Base-by-base conservation (phyloP, 2,888 invertebrate species). In the Frankliniella fusca region DNA sequence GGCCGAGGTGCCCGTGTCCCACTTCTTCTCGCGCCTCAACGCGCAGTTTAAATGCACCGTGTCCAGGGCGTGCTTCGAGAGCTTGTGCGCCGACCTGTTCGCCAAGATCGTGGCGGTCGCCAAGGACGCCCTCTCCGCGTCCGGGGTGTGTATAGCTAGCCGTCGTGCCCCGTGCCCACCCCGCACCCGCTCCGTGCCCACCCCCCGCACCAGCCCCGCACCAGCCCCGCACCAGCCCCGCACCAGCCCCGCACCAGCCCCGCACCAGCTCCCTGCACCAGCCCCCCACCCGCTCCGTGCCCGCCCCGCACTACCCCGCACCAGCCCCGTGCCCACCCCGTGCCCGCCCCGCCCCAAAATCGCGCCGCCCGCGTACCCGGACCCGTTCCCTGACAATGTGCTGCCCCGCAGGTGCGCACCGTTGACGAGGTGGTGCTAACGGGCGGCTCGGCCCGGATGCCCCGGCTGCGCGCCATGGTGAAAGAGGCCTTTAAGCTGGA, bases 401-500 rank as follows among this genome's bases (percentile, higher is more conserved):
- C 38, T 38, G 3, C 38, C 38, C 27, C 27, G 11, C 23, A 76
- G 70, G 70, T 76, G 70, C 23, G 23, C 27, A 27, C 70, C 2
- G 70, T 76, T 27, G 70, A 76, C 70, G 70, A 76, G 70, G 70
- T 76, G 70, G 70, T 76, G 70, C 70, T 76, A 27, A 27, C 27
- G 70, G 70, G 70, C 23, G 70, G 70, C 27, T 76, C 70, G 70
- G 12, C 70, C 23, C 70, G 70, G 23, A 9, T 76, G 27, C 70
- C 70, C 27, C 70, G 70, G 23, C 12, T 76, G 23, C 70, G 70
- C 10, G 23, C 23, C 70, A 76, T 76, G 70, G 70, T 76, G 27
- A 23, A 27, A 0, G 70, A 76, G 27, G 70, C 27, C 23, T 27
- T 27, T 27, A 12, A 27, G 10, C 20, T 61, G 20, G 70, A 76